Evolutionary conservation across 2,113 vertebrate species (phyloP).

Genomic region (Protomyctophum bolini): DNA sequence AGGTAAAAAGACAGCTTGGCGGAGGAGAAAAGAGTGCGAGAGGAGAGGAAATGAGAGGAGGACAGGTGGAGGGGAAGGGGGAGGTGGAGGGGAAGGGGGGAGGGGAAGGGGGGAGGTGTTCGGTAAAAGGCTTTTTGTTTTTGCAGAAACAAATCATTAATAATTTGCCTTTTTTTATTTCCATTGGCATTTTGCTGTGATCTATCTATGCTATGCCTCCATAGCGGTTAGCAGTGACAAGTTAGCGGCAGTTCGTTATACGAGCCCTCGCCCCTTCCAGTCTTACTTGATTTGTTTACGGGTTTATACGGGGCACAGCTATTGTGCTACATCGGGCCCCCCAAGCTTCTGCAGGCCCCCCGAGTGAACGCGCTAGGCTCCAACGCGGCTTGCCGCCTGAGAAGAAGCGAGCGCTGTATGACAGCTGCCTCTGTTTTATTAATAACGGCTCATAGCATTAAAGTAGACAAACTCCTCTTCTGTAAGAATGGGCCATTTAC

Average conservation of each 20-base stretch:
- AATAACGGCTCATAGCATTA: conserved; percentile 52
- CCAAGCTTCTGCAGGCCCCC: not conserved
- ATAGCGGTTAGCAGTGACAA: not conserved
- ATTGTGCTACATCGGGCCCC: not conserved
- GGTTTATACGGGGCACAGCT: not conserved
- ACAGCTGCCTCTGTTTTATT: conserved; percentile 68
- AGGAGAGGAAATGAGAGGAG: conserved; percentile 20
- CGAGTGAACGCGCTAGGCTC: conserved; percentile 28
- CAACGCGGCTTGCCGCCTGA: conserved; percentile 40
- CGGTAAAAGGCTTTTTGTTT: conserved; percentile 12
- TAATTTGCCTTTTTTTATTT: conserved; percentile 25
- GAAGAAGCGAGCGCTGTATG: conserved; percentile 7
- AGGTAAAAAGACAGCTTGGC: conserved; percentile 54
- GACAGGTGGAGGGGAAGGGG: conserved; percentile 2
- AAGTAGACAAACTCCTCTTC: conserved; percentile 52
- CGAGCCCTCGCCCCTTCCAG: conserved; percentile 24
- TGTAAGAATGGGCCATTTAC: conserved; percentile 43
- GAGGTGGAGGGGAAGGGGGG: not conserved
- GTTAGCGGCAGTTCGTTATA: too few species aligned
- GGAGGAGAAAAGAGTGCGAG: conserved; percentile 16
- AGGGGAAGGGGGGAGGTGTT: not conserved
- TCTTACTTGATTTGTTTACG: conserved; percentile 22
- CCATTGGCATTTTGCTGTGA: conserved; percentile 54
- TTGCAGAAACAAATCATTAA: conserved; percentile 43
- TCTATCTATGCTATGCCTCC: not conserved